Evolutionary conservation across 2,888 invertebrate genomes (phyloP).

Genomic region (Acanthosepion pharaonis): DNA sequence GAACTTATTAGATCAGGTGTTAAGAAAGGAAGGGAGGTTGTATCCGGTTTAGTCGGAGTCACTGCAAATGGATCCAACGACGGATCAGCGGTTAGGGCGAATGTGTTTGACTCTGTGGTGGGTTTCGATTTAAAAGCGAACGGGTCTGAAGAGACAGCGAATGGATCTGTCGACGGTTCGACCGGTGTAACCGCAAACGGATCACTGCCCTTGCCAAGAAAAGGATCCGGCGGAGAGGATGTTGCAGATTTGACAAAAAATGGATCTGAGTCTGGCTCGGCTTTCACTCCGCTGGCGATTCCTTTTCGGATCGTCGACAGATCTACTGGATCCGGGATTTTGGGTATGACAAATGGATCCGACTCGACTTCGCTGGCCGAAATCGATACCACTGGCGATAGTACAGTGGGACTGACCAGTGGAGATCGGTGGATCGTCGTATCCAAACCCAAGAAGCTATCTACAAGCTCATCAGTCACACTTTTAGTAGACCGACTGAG

Average conservation of each 20-base stretch:
- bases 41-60: neutral
- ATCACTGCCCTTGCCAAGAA: neutral
- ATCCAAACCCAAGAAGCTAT: conserved; percentile 61
- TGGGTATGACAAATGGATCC: conserved; percentile 39
- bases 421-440: neutral
- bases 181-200: neutral
- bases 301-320: neutral
- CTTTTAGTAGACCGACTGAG: conserved; percentile 54
- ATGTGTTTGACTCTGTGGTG: neutral
- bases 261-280: neutral
- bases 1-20: neutral
- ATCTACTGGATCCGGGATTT: conserved; percentile 41
- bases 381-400: neutral
- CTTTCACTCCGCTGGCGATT: neutral
- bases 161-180: conserved; percentile 36
- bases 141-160: neutral
- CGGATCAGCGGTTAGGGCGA: neutral
- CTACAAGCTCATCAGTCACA: conserved; percentile 61
- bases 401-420: neutral
- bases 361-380: neutral
- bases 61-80: conserved; percentile 14
- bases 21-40: neutral
- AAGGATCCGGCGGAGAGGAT: neutral
- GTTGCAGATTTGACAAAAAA: conserved; percentile 24
- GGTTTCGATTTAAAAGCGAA: neutral